phyloP scores from a whole-genome alignment of 2,113 vertebrate genomes.

The Onychorhynchus coronatus region DNA sequence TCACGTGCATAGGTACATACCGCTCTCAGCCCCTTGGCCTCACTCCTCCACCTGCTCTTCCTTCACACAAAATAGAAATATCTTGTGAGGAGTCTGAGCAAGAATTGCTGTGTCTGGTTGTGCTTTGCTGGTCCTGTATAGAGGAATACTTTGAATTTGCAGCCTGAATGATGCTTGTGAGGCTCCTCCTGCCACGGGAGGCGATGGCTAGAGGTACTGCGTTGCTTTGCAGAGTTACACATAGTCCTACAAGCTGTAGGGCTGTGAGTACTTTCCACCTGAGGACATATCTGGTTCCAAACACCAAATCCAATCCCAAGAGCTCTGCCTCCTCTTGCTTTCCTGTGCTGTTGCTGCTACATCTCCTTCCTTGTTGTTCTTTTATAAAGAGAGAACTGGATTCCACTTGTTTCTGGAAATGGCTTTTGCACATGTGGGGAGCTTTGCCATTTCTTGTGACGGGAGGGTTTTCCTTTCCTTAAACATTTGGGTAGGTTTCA shows the following conservation, averaged over 20 bases:
- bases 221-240: not conserved
- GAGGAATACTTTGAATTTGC: not conserved
- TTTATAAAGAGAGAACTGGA: constrained; percentile 60
- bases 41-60: not conserved
- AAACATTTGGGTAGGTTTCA: constrained; percentile 8
- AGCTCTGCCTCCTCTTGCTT: not conserved
- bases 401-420: constrained; percentile 73
- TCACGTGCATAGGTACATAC: not conserved
- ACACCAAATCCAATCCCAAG: not conserved
- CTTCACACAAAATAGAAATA: not conserved
- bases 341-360: not conserved
- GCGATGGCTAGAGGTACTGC: not conserved
- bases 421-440: constrained; percentile 74
- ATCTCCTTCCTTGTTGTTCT: not conserved
- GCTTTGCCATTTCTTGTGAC: not conserved
- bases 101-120: not conserved
- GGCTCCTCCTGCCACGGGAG: not conserved
- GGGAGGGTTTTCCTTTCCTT: not conserved
- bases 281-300: not conserved
- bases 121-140: not conserved
- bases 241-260: not conserved
- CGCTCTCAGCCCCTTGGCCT: not conserved
- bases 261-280: not conserved
- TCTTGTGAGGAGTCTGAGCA: not conserved
- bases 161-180: not conserved